Conservation (phyloP, 2,113 vertebrate genomes). For the Alces alces region DNA sequence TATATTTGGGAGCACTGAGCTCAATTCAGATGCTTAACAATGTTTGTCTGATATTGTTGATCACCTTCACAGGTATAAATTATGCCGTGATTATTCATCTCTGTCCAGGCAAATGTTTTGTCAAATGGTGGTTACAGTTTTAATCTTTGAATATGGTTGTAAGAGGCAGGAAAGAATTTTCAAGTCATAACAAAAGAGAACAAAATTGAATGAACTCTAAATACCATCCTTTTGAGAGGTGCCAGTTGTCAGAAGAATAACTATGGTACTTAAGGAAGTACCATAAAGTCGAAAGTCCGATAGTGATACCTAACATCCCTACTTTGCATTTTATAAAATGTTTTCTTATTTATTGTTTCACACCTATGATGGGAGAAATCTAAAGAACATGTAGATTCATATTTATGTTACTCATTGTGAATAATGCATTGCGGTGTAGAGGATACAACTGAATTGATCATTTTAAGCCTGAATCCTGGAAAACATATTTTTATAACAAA, state of each 20-base stretch:
- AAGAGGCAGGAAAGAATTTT: background rate
- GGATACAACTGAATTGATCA: background rate
- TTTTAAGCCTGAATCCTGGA: background rate
- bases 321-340: background rate
- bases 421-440: background rate
- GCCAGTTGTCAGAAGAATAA: background rate
- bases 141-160: background rate
- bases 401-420: background rate
- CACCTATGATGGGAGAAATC: background rate
- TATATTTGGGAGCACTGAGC: background rate
- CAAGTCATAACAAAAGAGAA: background rate
- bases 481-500: background rate
- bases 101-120: background rate
- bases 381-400: background rate
- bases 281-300: background rate
- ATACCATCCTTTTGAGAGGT: background rate
- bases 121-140: background rate
- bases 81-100: background rate
- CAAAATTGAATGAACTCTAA: background rate
- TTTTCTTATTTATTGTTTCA: background rate
- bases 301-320: background rate
- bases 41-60: background rate
- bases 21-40: background rate
- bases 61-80: background rate
- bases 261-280: background rate